phyloP scores from a whole-genome alignment of 2,113 vertebrate genomes.

The Mystacornis crossleyi region DNA sequence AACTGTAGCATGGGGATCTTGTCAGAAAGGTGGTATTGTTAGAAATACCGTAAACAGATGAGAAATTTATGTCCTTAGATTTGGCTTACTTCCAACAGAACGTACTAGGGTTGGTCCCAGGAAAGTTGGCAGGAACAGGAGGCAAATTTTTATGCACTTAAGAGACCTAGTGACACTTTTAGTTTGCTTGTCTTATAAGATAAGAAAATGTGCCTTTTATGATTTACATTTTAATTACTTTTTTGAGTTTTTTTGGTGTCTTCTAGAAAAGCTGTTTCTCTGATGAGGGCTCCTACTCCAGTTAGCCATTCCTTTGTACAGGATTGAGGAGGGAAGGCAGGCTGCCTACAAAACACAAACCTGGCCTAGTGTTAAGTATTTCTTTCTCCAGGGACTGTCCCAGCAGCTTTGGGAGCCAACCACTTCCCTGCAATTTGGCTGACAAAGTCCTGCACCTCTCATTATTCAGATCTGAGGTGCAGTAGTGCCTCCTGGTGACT shows the following conservation, averaged over 20 bases:
- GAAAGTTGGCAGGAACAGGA: neutral
- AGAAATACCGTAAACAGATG: neutral
- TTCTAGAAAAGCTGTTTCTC: neutral
- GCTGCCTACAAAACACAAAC: neutral
- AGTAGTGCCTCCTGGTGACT: neutral
- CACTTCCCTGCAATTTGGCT: rapidly evolving
- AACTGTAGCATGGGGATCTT: neutral
- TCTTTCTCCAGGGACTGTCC: neutral
- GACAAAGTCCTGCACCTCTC: neutral
- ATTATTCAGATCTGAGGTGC: neutral
- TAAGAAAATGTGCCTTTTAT: neutral
- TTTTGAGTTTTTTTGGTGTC: neutral
- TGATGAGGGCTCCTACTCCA: neutral
- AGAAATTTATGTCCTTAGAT: neutral
- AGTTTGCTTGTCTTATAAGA: neutral
- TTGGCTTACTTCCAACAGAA: neutral
- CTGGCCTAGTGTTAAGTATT: rapidly evolving
- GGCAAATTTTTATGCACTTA: neutral
- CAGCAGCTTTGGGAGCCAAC: neutral
- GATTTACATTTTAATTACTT: neutral
- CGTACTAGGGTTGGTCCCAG: neutral
- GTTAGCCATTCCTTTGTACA: neutral
- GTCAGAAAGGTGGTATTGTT: neutral
- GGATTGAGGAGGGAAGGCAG: neutral
- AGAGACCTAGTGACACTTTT: neutral